These are phyloP conservation scores for Nomada flava DNA, from an alignment of 2,888 invertebrate genomes.

Conservation along the genomic window DNA sequence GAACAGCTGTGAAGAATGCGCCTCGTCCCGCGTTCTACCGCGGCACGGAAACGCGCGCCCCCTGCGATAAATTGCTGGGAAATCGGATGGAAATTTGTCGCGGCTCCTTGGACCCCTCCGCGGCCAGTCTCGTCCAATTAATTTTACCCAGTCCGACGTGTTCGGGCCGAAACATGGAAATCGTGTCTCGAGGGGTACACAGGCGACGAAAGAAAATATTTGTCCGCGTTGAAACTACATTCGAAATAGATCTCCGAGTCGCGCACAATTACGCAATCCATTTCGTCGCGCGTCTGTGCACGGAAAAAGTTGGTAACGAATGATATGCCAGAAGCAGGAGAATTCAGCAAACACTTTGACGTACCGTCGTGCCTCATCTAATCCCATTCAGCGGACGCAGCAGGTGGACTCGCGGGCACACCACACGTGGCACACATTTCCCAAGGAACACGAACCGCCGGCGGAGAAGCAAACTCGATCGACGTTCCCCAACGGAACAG, in stretches of 20 bases:
- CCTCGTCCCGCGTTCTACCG: constrained; percentile 27
- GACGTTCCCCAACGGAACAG: not conserved
- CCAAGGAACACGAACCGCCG: constrained; percentile 27
- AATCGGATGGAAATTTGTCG: constrained; percentile 48
- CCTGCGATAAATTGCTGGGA: constrained; percentile 42
- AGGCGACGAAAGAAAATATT: not conserved
- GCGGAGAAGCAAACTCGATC: not conserved
- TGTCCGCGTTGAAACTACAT: not conserved
- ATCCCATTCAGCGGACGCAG: constrained; percentile 62
- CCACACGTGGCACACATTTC: constrained; percentile 70
- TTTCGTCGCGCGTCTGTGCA: not conserved
- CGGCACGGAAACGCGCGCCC: constrained; percentile 16
- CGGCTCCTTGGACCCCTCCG: not conserved
- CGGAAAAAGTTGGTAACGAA: not conserved
- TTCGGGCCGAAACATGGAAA: not conserved
- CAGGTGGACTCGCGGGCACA: constrained; percentile 63
- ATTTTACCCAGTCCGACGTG: not conserved
- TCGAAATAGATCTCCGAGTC: not conserved
- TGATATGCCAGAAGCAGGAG: not conserved
- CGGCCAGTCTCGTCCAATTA: not conserved
- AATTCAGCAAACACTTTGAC: constrained; percentile 40
- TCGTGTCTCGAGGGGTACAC: not conserved
- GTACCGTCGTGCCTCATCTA: constrained; percentile 66
- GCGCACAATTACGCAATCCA: not conserved
- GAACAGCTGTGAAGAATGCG: constrained; percentile 70